phyloP scores from a whole-genome alignment of 2,113 vertebrate species.

The Lophius piscatorius region DNA sequence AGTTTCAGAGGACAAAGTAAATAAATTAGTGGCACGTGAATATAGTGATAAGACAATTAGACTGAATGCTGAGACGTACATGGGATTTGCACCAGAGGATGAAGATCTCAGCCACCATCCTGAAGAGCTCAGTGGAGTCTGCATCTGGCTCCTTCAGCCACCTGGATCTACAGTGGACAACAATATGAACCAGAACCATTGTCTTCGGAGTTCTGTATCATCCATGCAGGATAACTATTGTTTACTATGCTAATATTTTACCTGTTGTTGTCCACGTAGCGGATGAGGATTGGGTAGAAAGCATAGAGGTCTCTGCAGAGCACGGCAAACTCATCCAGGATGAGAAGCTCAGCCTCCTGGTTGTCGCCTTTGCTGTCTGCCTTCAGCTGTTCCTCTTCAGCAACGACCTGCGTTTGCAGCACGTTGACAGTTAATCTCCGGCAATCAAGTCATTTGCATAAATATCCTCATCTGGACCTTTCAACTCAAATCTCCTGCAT shows the following conservation, averaged over 20 bases:
- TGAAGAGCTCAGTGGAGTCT: slow-evolving; percentile 94
- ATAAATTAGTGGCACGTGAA: background rate
- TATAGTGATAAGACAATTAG: background rate
- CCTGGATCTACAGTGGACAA: slow-evolving; percentile 81
- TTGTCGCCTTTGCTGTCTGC: slow-evolving; percentile 90
- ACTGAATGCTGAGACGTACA: slow-evolving; percentile 74
- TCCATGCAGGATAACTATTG: too few species aligned
- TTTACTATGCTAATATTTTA: too few species aligned
- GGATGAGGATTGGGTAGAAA: slow-evolving; percentile 97
- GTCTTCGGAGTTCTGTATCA: too few species aligned
- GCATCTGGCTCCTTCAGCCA: slow-evolving; percentile 92
- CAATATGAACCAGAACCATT: background rate
- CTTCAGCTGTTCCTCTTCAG: slow-evolving; percentile 92
- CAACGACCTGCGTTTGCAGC: slow-evolving; percentile 75
- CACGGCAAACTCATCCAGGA: slow-evolving; percentile 95
- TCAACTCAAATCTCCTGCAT: too few species aligned
- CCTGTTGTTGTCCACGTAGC: slow-evolving; percentile 98
- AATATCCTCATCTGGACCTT: too few species aligned
- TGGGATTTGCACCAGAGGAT: slow-evolving; percentile 98
- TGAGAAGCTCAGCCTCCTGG: slow-evolving; percentile 94
- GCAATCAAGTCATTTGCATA: too few species aligned
- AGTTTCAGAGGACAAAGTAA: slow-evolving; percentile 18
- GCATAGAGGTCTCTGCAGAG: slow-evolving; percentile 96
- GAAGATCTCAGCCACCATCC: slow-evolving; percentile 97
- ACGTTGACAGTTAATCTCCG: slow-evolving; percentile 30